Base-by-base conservation (phyloP, 2,888 invertebrate genomes). In the Schizaphis graminum region DNA sequence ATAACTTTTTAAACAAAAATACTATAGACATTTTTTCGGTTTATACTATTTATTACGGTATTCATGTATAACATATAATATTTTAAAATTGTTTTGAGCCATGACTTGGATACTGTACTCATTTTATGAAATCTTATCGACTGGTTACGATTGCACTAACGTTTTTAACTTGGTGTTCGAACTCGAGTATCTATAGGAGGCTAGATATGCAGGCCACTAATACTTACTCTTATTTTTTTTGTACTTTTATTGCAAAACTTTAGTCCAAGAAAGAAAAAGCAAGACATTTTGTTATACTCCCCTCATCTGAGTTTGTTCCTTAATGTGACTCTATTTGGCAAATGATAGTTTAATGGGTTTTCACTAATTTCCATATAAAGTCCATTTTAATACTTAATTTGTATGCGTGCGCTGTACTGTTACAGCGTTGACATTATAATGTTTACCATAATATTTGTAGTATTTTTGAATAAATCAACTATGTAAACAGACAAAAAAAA, bases 321-420 rank as follows among this genome's bases (percentile, higher is more conserved):
- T 77, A 35, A 35, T 41, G 3, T 35, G 8, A 35, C 77, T 77
- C 35, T 35, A 35, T 77, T 77, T 77, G 35, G 35, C 21, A 77
- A 77, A 77, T 35, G 8, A 35, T 77, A 77, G 56, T 92, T 94
- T 89, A 41, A 56, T 28, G 57, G 28, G 89, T 57, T 89, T 35
- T 86, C 13, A 53, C 91, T 35, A 10, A 85, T 84, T 85, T 91
- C 13, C 77, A 84, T 84, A 77, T 49, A 35, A 85, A 91, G 44
- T 91, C 47, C 13, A 53, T 91, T 77, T 91, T 84, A 47, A 53
- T 53, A 91, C 35, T 44, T 35, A n/a, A 35, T 49, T 53, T 41
- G 77, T 53, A 77, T 85, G 49, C 49, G 13, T 3, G 0, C 21
- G 21, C 35, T 35, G 35, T 77, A 77, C 35, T 77, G 77, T 7